phyloP scores from a whole-genome alignment of 2,888 invertebrate genomes.

The Theristus sp. region DNA sequence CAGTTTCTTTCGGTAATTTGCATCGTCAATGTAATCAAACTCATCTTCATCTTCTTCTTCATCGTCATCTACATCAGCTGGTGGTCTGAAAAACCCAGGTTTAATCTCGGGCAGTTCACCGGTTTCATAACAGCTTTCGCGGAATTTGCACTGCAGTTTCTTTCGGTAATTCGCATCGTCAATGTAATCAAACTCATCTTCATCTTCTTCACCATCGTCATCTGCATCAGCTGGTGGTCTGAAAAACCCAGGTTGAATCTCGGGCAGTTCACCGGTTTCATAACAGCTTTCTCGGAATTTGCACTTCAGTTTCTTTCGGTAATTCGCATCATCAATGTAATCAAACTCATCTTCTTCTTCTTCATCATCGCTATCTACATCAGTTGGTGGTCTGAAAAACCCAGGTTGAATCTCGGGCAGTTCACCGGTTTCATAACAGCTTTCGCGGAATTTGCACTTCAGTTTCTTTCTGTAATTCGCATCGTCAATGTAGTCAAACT shows the following conservation, averaged over 20 bases:
- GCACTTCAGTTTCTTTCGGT: constrained; percentile 12
- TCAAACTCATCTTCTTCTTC: not conserved
- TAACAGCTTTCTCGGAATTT: constrained; percentile 22
- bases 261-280: constrained; percentile 9
- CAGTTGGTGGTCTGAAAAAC: not conserved
- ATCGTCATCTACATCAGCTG: not conserved
- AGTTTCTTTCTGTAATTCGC: constrained; percentile 9
- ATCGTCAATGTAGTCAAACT: not conserved
- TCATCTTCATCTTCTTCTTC: not conserved
- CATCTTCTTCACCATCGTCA: not conserved
- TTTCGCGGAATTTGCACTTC: constrained; percentile 18
- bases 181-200: not conserved
- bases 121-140: constrained; percentile 21
- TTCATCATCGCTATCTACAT: not conserved
- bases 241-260: not conserved
- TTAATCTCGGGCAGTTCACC: not conserved
- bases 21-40: not conserved
- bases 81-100: not conserved
- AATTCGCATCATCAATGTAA: not conserved
- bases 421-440: constrained; percentile 17
- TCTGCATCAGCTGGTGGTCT: not conserved
- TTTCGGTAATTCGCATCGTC: not conserved
- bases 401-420: not conserved
- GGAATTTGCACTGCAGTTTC: constrained; percentile 16
- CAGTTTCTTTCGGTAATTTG: constrained; percentile 8